Percentiles rank a stretch among this genome's conserved stretches.
Conservation (phyloP, 2,113 vertebrate genomes). For the Uropsilus gracilis region DNA sequence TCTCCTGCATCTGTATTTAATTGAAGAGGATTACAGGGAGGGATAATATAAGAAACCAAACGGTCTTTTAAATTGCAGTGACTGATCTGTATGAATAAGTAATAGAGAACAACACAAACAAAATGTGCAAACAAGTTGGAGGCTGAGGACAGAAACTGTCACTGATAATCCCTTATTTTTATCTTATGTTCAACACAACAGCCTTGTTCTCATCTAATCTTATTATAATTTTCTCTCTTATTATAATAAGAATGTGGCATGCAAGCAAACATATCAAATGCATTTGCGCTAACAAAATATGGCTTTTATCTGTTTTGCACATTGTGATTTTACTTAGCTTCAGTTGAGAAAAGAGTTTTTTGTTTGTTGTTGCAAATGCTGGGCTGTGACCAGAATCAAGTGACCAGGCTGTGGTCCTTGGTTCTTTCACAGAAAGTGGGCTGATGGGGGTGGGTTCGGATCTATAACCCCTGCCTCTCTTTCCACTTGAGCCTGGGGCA, state of each 20-base stretch:
- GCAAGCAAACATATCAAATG: not conserved
- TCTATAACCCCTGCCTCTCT: not conserved
- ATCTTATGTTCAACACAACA: not conserved
- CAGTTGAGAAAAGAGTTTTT: not conserved
- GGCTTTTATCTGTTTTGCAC: not conserved
- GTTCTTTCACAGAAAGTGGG: not conserved
- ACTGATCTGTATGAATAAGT: not conserved
- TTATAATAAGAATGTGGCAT: not conserved
- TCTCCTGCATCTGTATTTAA: not conserved
- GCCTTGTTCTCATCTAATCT: constrained; percentile 48
- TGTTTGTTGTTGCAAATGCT: not conserved
- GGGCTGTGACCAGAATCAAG: not conserved
- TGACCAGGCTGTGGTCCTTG: not conserved
- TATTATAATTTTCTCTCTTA: constrained; percentile 11
- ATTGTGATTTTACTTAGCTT: not conserved
- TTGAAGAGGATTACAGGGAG: not conserved
- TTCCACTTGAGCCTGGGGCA: not conserved
- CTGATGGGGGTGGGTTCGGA: accelerated
- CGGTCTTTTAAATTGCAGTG: not conserved
- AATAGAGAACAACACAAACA: not conserved
- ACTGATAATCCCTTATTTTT: not conserved
- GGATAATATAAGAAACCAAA: not conserved
- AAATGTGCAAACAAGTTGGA: not conserved
- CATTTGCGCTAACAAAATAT: not conserved
- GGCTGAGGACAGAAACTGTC: not conserved